Evolutionary conservation across 1,140 invertebrate genomes (phyloP).

Genomic region (Drosophila mojavensis): DNA sequence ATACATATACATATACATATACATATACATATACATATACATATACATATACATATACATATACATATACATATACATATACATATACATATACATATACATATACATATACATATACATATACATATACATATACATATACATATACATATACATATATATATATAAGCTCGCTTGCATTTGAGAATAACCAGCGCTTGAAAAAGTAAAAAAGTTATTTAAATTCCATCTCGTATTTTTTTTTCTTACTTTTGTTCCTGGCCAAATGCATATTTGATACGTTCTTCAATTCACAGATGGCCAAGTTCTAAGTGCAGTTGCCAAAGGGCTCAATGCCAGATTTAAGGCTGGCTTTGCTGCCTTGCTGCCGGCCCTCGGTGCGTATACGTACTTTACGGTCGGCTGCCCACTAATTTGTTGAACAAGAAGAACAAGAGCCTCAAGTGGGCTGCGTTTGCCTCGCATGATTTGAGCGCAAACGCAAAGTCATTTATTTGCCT

Average conservation of each 20-base stretch:
- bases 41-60: too few species aligned
- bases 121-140: too few species aligned
- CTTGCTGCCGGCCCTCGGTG: constrained; percentile 14
- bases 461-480: constrained; percentile 59
- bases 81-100: too few species aligned
- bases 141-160: too few species aligned
- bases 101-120: too few species aligned
- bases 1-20: too few species aligned
- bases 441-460: constrained; percentile 45
- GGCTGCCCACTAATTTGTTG: constrained; percentile 37
- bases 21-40: too few species aligned
- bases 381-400: constrained; percentile 32
- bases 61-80: too few species aligned
- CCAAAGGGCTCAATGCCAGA: constrained; percentile 7
- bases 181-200: too few species aligned
- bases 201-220: neutral
- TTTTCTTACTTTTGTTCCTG: neutral
- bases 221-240: neutral
- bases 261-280: constrained; percentile 4
- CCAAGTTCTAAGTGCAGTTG: constrained; percentile 18
- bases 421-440: constrained; percentile 28
- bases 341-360: constrained; percentile 1
- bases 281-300: constrained; percentile 22
- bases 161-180: too few species aligned
- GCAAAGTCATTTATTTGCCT: constrained; percentile 63